Conservation (phyloP, 2,113 vertebrate species). For the Cyanocitta stelleri region DNA sequence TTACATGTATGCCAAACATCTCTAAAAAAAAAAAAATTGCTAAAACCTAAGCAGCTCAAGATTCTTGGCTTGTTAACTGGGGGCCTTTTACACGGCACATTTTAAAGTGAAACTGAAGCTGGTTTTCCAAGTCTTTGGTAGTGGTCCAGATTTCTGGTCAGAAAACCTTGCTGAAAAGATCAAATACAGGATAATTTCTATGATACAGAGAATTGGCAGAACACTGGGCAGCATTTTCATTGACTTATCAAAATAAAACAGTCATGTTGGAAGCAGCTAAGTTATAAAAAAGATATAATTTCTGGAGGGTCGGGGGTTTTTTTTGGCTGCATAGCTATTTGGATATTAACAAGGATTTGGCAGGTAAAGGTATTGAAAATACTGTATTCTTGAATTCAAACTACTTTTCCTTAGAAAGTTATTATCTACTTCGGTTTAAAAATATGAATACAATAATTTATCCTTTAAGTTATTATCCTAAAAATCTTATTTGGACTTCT, state of each 20-base stretch:
- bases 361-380: slow-evolving; percentile 57
- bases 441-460: slow-evolving; percentile 64
- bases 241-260: background rate
- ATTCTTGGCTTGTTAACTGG: background rate
- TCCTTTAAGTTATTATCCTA: slow-evolving; percentile 64
- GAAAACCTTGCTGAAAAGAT: background rate
- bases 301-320: background rate
- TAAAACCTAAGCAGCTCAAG: background rate
- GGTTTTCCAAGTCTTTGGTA: slow-evolving; percentile 24
- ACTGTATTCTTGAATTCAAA: slow-evolving; percentile 50
- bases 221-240: background rate
- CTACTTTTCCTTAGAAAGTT: slow-evolving; percentile 47
- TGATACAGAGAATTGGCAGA: background rate
- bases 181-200: background rate
- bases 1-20: slow-evolving; percentile 32
- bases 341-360: slow-evolving; percentile 37
- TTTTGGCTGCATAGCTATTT: slow-evolving; percentile 37
- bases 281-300: background rate
- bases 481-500: slow-evolving; percentile 66
- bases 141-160: background rate
- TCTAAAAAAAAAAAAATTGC: background rate
- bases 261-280: background rate
- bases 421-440: slow-evolving; percentile 62
- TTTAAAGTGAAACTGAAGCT: background rate
- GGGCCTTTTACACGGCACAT: background rate